Evolutionary conservation across 2,797 vertebrate genomes (phyloP).

Genomic region (Phalloptychus januarius): DNA sequence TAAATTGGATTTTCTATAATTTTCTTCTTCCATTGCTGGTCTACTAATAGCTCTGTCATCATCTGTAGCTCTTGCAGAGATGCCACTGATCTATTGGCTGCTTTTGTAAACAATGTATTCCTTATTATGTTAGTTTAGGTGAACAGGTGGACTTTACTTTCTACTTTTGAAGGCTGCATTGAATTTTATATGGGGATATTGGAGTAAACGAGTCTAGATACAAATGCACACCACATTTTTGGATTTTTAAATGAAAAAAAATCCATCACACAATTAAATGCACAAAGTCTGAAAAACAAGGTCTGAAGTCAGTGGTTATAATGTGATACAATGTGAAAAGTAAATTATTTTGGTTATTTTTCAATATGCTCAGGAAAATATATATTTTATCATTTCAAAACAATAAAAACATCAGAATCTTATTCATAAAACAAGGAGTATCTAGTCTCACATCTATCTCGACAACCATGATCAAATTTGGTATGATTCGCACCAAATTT

Average conservation of each 20-base stretch:
- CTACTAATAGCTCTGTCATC: neutral
- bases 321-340: neutral
- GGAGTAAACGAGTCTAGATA: neutral
- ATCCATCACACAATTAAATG: neutral
- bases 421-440: neutral
- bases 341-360: neutral
- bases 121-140: neutral
- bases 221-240: neutral
- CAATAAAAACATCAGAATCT: neutral
- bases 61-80: neutral
- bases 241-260: neutral
- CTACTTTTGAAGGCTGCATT: too few species aligned
- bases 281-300: neutral
- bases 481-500: slow-evolving; percentile 3
- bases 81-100: neutral
- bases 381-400: neutral
- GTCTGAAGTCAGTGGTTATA: too few species aligned
- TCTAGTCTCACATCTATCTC: neutral
- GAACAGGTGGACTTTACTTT: neutral
- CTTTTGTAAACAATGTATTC: neutral
- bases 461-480: slow-evolving; percentile 5
- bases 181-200: neutral
- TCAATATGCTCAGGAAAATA: neutral
- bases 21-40: neutral
- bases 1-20: neutral